Evolutionary conservation across 2,888 invertebrate genomes (phyloP), one percentile per base, ranked within the genome.

Genomic region (Ectropis crepuscularia): DNA sequence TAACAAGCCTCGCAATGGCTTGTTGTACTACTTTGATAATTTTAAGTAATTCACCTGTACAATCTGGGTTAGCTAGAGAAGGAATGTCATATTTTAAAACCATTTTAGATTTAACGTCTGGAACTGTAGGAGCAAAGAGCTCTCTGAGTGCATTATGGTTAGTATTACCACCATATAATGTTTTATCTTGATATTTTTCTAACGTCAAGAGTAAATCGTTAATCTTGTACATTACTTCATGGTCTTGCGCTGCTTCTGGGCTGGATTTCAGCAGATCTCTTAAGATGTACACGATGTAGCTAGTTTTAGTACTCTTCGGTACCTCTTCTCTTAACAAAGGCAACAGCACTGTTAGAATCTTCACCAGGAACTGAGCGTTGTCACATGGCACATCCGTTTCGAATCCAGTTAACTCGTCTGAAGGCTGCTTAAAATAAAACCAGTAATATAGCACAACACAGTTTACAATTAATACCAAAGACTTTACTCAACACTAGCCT

Each of bases 71-170:
- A 2, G 67, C 42, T 8, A 65, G 53, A 16, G 63, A 62, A 8
- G 80, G 80, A 4, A 79, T 47, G 46, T 75, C 72, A 49, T 75
- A 74, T 67, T 80, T 69, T 8, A 80, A 72, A 8, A 74, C 49
- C 10, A 79, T 51, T 28, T 73, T 75, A 16, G 74, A 69, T 62
- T 59, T 68, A 5, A 58, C 11, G 6, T 57, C 46, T 11, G 49
- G 12, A 49, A 5, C n/a, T 6, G 12, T n/a, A 8, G 7, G 7
- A n/a, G 47, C 16, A 38, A 12, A 9, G 5, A 28, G 9, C 11
- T 6, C n/a, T 36, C 64, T 60, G 6, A 64, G 47, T 28, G 38
- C 28, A 51, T 61, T 42, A 6, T n/a, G 11, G 6, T 16, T 7
- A 6, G 11, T 7, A 38, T 7, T 7, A 38, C 6, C 6, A 6